These are phyloP conservation scores for Cuniculus paca DNA, from an alignment of 2,797 vertebrate species.

Conservation along the genomic window DNA sequence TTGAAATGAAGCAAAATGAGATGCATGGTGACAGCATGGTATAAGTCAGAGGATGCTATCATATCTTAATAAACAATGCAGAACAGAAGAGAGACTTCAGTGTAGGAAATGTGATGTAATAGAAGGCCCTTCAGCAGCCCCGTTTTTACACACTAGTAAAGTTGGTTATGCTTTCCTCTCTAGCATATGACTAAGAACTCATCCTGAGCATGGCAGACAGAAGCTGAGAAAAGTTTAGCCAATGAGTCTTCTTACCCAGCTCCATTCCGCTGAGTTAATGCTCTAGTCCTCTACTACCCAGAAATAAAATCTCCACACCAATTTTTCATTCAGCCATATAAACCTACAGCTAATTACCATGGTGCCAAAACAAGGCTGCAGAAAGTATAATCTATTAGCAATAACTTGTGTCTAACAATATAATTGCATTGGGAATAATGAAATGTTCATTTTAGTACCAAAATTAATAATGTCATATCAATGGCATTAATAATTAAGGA, in stretches of 20 bases:
- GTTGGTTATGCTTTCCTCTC: slow-evolving; percentile 46
- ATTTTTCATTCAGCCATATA: slow-evolving; percentile 68
- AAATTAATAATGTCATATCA: slow-evolving; percentile 84
- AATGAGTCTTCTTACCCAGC: slow-evolving; percentile 18
- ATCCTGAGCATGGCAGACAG: not conserved
- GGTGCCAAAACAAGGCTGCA: slow-evolving; percentile 75
- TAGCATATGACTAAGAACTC: not conserved
- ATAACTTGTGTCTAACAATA: slow-evolving; percentile 83
- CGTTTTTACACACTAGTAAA: slow-evolving; percentile 43
- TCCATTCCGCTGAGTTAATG: not conserved
- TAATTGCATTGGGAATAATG: slow-evolving; percentile 84
- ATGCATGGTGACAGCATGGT: slow-evolving; percentile 76
- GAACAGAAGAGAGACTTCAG: slow-evolving; percentile 64
- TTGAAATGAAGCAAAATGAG: slow-evolving; percentile 83
- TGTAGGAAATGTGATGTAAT: slow-evolving; percentile 47
- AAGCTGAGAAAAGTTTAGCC: not conserved
- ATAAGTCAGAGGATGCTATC: slow-evolving; percentile 76
- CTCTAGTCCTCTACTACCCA: not conserved
- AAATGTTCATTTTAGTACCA: slow-evolving; percentile 82
- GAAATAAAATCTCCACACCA: slow-evolving; percentile 48
- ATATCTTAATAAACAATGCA: slow-evolving; percentile 76
- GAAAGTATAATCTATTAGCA: slow-evolving; percentile 81
- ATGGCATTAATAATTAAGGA: slow-evolving; percentile 85
- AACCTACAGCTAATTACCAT: slow-evolving; percentile 77
- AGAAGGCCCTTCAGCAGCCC: slow-evolving; percentile 68